Evolutionary conservation across 2,888 invertebrate species (phyloP).

Genomic region (Conistra vaccinii): DNA sequence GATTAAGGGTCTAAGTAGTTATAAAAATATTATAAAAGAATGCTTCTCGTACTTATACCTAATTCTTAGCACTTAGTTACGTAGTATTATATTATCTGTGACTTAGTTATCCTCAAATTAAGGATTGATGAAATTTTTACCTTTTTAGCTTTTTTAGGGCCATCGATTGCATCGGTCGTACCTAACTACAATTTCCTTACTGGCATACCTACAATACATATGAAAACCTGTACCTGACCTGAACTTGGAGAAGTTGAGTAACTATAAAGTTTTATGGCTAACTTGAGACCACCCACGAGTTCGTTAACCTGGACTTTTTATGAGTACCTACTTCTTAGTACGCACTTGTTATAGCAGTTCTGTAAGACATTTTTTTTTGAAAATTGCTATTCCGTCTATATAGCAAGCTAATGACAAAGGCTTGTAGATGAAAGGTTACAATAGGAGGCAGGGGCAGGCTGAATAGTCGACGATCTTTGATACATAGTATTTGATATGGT

Average conservation of each 20-base stretch:
- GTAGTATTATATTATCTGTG: too few relatives aligned
- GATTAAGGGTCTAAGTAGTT: neutral
- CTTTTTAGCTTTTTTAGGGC: neutral
- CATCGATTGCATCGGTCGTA: neutral
- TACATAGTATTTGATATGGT: neutral
- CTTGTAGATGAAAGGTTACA: neutral
- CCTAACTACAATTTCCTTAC: constrained; percentile 15
- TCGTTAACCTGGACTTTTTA: constrained; percentile 34
- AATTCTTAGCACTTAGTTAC: neutral
- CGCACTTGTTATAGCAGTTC: neutral
- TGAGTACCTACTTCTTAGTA: neutral
- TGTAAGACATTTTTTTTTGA: neutral
- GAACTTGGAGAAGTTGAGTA: constrained; percentile 27
- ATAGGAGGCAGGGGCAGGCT: neutral
- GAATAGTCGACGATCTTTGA: neutral
- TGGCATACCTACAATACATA: neutral
- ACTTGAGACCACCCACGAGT: constrained; percentile 41
- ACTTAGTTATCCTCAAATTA: neutral
- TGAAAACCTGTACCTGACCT: constrained; percentile 28
- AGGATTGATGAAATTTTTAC: neutral
- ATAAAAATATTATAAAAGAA: neutral
- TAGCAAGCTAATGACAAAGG: neutral
- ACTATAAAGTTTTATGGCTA: constrained; percentile 48
- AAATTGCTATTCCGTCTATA: neutral
- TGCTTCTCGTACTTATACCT: neutral